Percentiles rank a stretch among this genome's conserved stretches.
Evolutionary conservation across 2,888 invertebrate species (phyloP).

Genomic region (Chaetoderma sp.): DNA sequence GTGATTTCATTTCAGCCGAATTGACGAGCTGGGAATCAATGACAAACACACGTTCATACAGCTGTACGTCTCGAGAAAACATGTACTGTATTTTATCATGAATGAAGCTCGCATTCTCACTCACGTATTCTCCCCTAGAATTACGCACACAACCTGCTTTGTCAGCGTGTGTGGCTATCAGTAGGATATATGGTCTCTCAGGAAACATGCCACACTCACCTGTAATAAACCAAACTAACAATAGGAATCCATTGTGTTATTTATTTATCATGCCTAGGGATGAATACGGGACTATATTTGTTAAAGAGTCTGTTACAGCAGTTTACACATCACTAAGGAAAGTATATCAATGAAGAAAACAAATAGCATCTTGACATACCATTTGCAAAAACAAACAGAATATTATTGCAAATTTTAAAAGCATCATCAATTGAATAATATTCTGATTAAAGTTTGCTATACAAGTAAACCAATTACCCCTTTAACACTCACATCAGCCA

Average conservation of each 20-base stretch:
- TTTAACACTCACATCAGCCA: no score
- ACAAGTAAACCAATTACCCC: no score
- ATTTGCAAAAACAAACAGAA: no score
- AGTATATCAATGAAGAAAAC: no score
- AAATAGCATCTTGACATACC: no score
- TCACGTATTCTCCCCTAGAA: constrained; percentile 74
- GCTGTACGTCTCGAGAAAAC: constrained; percentile 74
- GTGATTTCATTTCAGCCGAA: constrained; percentile 75
- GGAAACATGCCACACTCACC: constrained; percentile 75
- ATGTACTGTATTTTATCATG: constrained; percentile 70
- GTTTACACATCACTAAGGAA: no score
- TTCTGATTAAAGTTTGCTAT: no score
- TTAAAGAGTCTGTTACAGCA: no score
- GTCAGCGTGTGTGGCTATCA: constrained; percentile 78
- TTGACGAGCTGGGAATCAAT: constrained; percentile 77
- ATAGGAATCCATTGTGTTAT: background rate
- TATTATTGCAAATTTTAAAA: no score
- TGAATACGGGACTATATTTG: no score
- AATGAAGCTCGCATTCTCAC: constrained; percentile 73
- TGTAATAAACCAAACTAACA: constrained; percentile 54
- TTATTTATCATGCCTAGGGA: no score
- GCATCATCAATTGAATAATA: no score
- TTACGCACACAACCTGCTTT: constrained; percentile 72
- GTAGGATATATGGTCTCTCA: constrained; percentile 72
- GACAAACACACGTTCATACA: constrained; percentile 74